Evolutionary conservation across 1,140 invertebrate species (phyloP).

Genomic region (silkworm (Bombyx mori)): DNA sequence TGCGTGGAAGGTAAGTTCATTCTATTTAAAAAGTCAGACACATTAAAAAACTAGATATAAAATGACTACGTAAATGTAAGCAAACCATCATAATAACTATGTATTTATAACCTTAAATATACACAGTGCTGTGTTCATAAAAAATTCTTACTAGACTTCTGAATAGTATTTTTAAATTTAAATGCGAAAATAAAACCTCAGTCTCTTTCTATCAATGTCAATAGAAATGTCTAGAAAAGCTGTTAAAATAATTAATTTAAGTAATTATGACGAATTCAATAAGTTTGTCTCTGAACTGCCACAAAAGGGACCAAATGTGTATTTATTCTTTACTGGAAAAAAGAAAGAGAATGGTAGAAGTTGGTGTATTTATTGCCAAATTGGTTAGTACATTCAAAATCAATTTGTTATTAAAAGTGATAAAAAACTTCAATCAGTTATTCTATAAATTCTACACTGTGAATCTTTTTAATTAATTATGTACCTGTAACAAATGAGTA

Average conservation of each 20-base stretch:
- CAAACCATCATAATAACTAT: too few species aligned
- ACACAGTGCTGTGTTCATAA: too few species aligned
- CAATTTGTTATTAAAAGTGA: neutral
- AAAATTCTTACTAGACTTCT: too few species aligned
- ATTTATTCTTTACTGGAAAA: conserved; percentile 45
- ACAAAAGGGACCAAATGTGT: conserved; percentile 24
- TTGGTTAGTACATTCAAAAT: conserved; percentile 25
- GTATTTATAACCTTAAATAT: too few species aligned
- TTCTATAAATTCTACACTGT: neutral
- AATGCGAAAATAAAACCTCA: conserved; percentile 1
- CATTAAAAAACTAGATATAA: too few species aligned
- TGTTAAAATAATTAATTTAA: conserved; percentile 22
- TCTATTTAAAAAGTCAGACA: neutral
- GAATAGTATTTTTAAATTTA: too few species aligned
- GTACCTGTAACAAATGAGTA: neutral
- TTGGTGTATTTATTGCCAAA: conserved; percentile 58
- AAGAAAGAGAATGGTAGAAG: conserved; percentile 55
- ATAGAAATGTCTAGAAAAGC: neutral
- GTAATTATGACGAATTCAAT: conserved; percentile 40
- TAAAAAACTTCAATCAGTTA: neutral
- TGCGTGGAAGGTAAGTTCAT: conserved; percentile 74
- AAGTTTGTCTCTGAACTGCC: conserved; percentile 30
- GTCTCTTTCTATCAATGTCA: neutral
- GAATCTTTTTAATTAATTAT: neutral
- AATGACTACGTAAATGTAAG: too few species aligned